These are phyloP conservation scores for Cydia strobilella DNA, from an alignment of 1,140 invertebrate species.

Conservation along the genomic window DNA sequence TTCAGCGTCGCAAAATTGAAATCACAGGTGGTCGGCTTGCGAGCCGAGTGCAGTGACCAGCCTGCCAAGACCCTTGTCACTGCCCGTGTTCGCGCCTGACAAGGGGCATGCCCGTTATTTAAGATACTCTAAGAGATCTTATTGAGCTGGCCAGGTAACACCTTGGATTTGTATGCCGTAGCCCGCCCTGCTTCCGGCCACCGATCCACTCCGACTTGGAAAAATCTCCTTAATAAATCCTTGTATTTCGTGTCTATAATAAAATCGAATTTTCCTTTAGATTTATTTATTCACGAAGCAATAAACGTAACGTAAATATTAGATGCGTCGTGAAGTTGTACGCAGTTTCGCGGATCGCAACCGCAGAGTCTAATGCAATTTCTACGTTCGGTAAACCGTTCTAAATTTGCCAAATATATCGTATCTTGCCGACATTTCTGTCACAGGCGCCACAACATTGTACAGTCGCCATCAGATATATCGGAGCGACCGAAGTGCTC, in stretches of 20 bases:
- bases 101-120: slow-evolving; percentile 34
- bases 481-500: no score
- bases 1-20: slow-evolving; percentile 67
- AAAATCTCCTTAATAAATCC: slow-evolving; percentile 52
- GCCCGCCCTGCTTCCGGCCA: slow-evolving; percentile 44
- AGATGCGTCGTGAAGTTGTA: not conserved
- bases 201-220: slow-evolving; percentile 54
- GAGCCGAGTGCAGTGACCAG: slow-evolving; percentile 41
- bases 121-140: slow-evolving; percentile 42
- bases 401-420: slow-evolving; percentile 10
- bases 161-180: slow-evolving; percentile 62
- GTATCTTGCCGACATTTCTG: slow-evolving; percentile 20
- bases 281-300: slow-evolving; percentile 16
- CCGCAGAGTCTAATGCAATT: slow-evolving; percentile 9
- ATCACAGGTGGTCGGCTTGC: slow-evolving; percentile 62
- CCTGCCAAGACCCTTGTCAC: slow-evolving; percentile 42
- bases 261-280: not conserved
- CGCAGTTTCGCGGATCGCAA: not conserved
- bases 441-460: slow-evolving; percentile 5
- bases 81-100: slow-evolving; percentile 35
- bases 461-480: no score
- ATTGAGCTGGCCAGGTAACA: slow-evolving; percentile 43
- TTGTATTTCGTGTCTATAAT: slow-evolving; percentile 37
- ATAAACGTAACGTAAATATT: not conserved
- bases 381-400: not conserved